Evolutionary conservation across 2,888 invertebrate species (phyloP).

Genomic region (Dioctria rufipes): DNA sequence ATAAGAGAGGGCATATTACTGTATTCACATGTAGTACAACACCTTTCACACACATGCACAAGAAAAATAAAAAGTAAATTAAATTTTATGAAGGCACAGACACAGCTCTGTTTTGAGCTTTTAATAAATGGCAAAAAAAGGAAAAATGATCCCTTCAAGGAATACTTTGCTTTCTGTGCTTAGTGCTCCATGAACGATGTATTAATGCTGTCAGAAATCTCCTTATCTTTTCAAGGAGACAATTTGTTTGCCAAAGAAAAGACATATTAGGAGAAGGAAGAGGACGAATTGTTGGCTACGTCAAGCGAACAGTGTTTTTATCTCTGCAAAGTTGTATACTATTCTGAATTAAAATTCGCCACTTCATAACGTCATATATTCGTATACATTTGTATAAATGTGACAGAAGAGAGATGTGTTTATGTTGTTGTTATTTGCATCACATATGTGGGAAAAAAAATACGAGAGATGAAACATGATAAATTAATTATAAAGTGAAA

Average conservation of each 20-base stretch:
- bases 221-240: constrained; percentile 34
- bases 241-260: constrained; percentile 38
- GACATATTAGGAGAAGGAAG: not conserved
- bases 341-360: constrained; percentile 1
- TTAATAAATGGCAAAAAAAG: constrained; percentile 26
- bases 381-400: too few relatives aligned
- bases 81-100: constrained; percentile 24
- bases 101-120: constrained; percentile 38
- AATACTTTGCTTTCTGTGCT: not conserved
- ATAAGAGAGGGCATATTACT: not conserved
- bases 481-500: too few relatives aligned
- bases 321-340: not conserved
- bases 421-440: too few relatives aligned
- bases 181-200: constrained; percentile 21
- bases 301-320: not conserved
- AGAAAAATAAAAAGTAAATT: constrained; percentile 15
- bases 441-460: too few relatives aligned
- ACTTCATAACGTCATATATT: not conserved
- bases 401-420: too few relatives aligned
- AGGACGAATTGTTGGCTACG: constrained; percentile 20
- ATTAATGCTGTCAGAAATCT: constrained; percentile 38
- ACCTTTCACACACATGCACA: not conserved
- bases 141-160: constrained; percentile 33
- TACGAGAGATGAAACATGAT: too few relatives aligned
- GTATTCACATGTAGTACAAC: too few relatives aligned